Percentiles rank a stretch among this genome's conserved stretches.
Evolutionary conservation across 2,888 invertebrate species (phyloP).

Genomic region (Adineta ricciae): DNA sequence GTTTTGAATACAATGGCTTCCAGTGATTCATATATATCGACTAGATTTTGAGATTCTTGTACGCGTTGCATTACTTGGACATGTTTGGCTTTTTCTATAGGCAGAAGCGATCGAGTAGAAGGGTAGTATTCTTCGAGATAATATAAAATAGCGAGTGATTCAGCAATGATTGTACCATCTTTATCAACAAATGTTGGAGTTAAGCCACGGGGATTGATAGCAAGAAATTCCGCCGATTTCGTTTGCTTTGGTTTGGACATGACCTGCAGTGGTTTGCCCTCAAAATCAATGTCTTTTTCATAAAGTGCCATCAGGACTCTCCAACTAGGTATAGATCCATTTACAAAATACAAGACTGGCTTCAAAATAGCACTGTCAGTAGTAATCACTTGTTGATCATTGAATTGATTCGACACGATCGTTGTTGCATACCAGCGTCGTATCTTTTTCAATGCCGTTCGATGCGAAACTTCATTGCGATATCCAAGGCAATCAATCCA

Average conservation of each 20-base stretch:
- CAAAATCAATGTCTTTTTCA: neutral
- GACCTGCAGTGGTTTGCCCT: neutral
- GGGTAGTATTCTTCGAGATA: neutral
- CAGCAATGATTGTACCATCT: neutral
- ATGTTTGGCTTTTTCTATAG: neutral
- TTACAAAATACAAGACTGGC: neutral
- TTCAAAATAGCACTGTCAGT: neutral
- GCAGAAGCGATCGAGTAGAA: neutral
- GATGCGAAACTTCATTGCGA: neutral
- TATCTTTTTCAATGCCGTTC: neutral
- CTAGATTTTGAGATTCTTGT: neutral
- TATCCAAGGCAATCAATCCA: constrained; percentile 1
- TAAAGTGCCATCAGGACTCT: neutral
- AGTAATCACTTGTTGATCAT: neutral
- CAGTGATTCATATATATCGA: neutral
- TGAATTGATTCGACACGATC: neutral
- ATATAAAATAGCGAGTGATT: neutral
- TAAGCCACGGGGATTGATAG: neutral
- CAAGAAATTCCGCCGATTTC: neutral
- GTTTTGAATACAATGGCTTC: neutral
- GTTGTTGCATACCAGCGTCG: neutral
- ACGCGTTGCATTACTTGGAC: neutral
- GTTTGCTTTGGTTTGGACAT: neutral
- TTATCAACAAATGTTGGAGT: neutral
- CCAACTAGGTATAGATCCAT: neutral